A percentile compares a stretch with the other conserved stretches of the same genome.
Conservation (phyloP, 2,888 invertebrate genomes). For the Synanthedon tipuliformis region DNA sequence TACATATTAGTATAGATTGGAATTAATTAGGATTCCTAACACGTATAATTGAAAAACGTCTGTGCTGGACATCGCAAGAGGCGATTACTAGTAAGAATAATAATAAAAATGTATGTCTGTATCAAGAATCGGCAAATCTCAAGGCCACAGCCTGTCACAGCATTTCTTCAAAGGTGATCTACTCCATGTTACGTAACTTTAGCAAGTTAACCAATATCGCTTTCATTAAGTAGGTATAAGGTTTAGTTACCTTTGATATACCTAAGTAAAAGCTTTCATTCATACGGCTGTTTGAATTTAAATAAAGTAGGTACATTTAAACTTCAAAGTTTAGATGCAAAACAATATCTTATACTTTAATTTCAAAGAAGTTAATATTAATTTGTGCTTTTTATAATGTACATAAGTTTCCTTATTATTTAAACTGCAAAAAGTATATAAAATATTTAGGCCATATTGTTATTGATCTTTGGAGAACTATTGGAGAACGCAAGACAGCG, state of each 20-base stretch:
- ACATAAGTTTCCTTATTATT: not conserved
- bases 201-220: constrained; percentile 13
- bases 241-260: constrained; percentile 3
- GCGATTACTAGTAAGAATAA: too few species aligned
- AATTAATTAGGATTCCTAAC: too few species aligned
- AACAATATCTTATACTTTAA: not conserved
- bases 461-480: constrained; percentile 39
- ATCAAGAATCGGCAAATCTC: too few species aligned
- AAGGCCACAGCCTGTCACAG: constrained; percentile 19
- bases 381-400: not conserved
- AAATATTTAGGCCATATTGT: too few species aligned
- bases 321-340: too few species aligned
- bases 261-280: constrained; percentile 15
- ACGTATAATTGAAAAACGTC: too few species aligned
- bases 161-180: constrained; percentile 57
- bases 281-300: not conserved
- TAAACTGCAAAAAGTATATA: constrained; percentile 15
- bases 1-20: too few species aligned
- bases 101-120: too few species aligned
- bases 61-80: too few species aligned
- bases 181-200: constrained; percentile 13
- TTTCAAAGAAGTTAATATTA: not conserved
- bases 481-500: constrained; percentile 27
- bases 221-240: constrained; percentile 9
- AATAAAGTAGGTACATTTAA: not conserved